These are phyloP conservation scores for Ametastegia equiseti DNA, from an alignment of 2,888 invertebrate genomes.

Conservation along the genomic window DNA sequence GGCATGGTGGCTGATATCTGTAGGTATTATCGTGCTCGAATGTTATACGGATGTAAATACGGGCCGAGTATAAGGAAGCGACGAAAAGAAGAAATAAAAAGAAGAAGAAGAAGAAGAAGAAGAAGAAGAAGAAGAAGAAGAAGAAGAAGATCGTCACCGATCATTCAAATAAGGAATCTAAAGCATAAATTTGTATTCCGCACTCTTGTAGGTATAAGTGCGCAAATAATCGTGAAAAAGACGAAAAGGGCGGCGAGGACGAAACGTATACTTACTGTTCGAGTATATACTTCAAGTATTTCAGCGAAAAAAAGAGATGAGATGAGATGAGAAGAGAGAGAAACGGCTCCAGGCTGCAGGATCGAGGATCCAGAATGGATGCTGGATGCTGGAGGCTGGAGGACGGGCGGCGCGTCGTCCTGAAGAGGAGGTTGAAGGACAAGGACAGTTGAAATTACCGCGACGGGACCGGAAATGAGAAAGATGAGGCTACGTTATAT, in stretches of 20 bases:
- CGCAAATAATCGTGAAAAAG: not conserved
- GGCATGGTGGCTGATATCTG: too few relatives aligned
- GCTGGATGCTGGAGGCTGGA: too few relatives aligned
- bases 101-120: too few relatives aligned
- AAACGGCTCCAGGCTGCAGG: not conserved
- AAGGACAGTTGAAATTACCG: slow-evolving; percentile 40
- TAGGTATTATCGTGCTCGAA: too few relatives aligned
- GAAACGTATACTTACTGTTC: not conserved
- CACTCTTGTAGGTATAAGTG: not conserved
- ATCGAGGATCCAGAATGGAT: too few relatives aligned
- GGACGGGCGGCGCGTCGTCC: not conserved
- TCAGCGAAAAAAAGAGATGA: not conserved
- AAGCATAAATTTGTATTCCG: slow-evolving; percentile 14
- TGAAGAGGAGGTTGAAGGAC: not conserved
- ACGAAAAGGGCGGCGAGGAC: not conserved
- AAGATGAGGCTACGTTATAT: slow-evolving; percentile 36
- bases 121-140: too few relatives aligned
- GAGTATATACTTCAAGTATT: not conserved
- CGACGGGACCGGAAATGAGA: slow-evolving; percentile 45
- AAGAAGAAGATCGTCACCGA: not conserved
- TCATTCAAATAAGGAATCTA: not conserved
- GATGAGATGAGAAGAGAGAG: not conserved
- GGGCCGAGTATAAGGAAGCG: too few relatives aligned
- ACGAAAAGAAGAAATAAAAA: too few relatives aligned
- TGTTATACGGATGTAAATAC: not conserved